Evolutionary conservation across 2,888 invertebrate species (phyloP).

Genomic region (Pseudococcus jackbeardsleyi): DNA sequence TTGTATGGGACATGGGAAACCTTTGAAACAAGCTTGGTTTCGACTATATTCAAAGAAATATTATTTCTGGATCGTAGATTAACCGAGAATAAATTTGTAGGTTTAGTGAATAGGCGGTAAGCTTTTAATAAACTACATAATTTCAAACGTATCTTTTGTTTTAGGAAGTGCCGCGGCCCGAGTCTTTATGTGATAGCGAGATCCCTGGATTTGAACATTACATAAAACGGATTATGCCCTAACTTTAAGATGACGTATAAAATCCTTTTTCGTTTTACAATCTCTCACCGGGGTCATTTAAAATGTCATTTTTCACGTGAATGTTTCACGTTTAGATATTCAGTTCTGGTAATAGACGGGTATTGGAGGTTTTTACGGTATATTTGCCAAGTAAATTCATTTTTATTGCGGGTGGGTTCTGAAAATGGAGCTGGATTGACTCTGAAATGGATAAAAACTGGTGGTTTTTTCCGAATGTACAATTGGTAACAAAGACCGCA

Average conservation of each 20-base stretch:
- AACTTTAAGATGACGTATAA: slow-evolving; percentile 10
- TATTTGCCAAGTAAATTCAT: neutral
- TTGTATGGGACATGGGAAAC: neutral
- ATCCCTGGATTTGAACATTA: slow-evolving; percentile 29
- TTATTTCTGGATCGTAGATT: neutral
- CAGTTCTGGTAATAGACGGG: neutral
- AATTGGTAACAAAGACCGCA: too few relatives aligned
- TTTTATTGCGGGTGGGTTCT: too few relatives aligned
- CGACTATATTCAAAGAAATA: slow-evolving; percentile 10
- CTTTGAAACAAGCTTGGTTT: neutral
- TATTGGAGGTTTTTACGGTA: neutral
- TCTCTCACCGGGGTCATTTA: neutral
- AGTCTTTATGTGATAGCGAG: neutral
- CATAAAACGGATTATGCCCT: neutral
- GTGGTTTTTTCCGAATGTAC: too few relatives aligned
- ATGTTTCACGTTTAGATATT: neutral
- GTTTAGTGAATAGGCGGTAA: slow-evolving; percentile 1
- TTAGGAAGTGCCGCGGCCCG: neutral
- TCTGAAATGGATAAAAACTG: too few relatives aligned
- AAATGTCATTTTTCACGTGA: neutral
- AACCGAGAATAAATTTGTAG: neutral
- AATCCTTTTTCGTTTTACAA: slow-evolving; percentile 4
- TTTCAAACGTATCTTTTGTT: slow-evolving; percentile 31
- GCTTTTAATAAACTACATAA: slow-evolving; percentile 33
- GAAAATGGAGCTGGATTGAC: too few relatives aligned